phyloP scores from a whole-genome alignment of 2,797 vertebrate genomes.

The Coranthus polyacanthus region DNA sequence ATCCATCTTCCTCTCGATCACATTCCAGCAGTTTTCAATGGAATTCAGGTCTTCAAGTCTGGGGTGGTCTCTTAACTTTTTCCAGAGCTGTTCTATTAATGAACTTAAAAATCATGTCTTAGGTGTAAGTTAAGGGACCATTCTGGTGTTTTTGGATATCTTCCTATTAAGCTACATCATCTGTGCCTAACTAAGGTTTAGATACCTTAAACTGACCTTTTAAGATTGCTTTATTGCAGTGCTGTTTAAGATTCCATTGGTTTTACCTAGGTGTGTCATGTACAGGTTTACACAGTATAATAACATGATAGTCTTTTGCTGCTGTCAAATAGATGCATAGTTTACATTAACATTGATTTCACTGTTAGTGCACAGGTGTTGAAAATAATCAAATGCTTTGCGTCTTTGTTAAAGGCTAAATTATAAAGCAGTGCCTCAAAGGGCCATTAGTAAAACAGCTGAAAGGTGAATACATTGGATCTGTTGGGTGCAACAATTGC shows the following conservation, averaged over 20 bases:
- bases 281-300: no score
- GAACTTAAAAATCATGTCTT: background rate
- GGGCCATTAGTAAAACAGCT: slow-evolving; percentile 10
- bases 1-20: no score
- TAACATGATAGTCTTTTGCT: no score
- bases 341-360: background rate
- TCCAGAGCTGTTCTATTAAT: background rate
- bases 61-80: no score
- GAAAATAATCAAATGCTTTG: slow-evolving; percentile 24
- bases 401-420: slow-evolving; percentile 29
- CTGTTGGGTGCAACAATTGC: no score
- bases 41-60: no score
- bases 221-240: no score
- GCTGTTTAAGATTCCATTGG: no score
- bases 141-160: background rate
- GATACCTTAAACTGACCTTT: no score
- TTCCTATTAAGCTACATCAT: background rate
- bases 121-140: background rate
- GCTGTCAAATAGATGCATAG: no score
- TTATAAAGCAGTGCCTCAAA: slow-evolving; percentile 18
- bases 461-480: slow-evolving; percentile 22
- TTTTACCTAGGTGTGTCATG: no score
- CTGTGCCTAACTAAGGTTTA: background rate
- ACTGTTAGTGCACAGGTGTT: slow-evolving; percentile 1
- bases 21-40: no score